Percentiles rank a stretch among this genome's conserved stretches.
Evolutionary conservation across 1,140 invertebrate genomes (phyloP).

Genomic region (Macrotrachela quadricornifera): DNA sequence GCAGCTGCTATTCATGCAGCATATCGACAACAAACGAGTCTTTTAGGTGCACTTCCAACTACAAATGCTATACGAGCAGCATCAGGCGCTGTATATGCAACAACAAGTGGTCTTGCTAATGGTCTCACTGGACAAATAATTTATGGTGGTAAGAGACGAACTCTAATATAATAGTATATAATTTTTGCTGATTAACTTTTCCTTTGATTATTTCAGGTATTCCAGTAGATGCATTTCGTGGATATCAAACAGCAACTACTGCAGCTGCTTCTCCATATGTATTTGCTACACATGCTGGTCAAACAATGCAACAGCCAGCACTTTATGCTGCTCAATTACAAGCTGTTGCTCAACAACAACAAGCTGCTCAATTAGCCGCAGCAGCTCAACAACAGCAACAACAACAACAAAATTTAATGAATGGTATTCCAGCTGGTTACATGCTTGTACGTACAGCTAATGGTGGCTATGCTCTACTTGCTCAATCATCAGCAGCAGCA

Average conservation of each 20-base stretch:
- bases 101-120: not conserved
- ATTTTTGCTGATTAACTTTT: not conserved
- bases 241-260: not conserved
- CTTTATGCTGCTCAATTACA: not conserved
- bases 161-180: not conserved
- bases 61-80: no score
- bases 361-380: not conserved
- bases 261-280: not conserved
- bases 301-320: not conserved
- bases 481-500: no score
- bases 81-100: not conserved
- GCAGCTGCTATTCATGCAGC: not conserved
- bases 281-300: not conserved
- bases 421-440: not conserved
- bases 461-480: no score
- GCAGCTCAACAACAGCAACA: not conserved
- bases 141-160: no score
- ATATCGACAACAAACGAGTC: not conserved
- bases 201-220: not conserved
- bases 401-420: conserved; percentile 2
- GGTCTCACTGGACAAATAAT: no score
- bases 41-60: not conserved
- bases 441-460: not conserved
- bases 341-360: not conserved
- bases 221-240: not conserved